Conservation (phyloP, 2,797 vertebrate genomes). For the Danio jaintianensis region DNA sequence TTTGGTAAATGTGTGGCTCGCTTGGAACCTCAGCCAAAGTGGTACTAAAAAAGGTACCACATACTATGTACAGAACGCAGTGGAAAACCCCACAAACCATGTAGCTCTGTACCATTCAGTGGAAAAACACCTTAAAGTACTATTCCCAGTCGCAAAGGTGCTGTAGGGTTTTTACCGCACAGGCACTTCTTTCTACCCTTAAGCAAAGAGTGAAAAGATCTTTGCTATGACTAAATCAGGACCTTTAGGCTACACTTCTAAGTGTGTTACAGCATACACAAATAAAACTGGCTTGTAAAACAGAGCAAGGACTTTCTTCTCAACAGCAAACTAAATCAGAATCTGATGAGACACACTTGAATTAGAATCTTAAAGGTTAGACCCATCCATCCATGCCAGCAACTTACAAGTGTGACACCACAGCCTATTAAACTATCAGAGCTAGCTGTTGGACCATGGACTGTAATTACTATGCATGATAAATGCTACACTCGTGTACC, state of each 20-base stretch:
- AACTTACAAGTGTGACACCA: slow-evolving; percentile 52
- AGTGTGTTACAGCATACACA: not conserved
- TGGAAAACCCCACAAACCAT: too few species aligned
- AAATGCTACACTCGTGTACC: slow-evolving; percentile 25
- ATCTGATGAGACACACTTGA: slow-evolving; percentile 58
- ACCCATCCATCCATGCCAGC: slow-evolving; percentile 62
- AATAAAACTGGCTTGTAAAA: slow-evolving; percentile 22
- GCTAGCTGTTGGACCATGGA: slow-evolving; percentile 46
- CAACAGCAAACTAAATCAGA: slow-evolving; percentile 50
- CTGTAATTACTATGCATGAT: slow-evolving; percentile 55
- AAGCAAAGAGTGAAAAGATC: too few species aligned
- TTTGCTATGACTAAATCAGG: too few species aligned
- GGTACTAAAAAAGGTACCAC: too few species aligned
- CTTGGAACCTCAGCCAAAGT: too few species aligned
- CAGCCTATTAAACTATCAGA: slow-evolving; percentile 60
- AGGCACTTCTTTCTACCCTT: too few species aligned
- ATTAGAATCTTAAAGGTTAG: slow-evolving; percentile 64
- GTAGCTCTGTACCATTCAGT: too few species aligned
- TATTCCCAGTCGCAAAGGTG: too few species aligned
- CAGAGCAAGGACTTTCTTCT: slow-evolving; percentile 30
- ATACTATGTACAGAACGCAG: too few species aligned
- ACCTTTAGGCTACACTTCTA: not conserved
- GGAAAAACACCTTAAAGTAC: too few species aligned
- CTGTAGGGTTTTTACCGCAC: too few species aligned
- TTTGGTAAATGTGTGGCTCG: too few species aligned